Base-by-base conservation (phyloP, 2,797 vertebrate species). In the Anisognathus igniventris region DNA sequence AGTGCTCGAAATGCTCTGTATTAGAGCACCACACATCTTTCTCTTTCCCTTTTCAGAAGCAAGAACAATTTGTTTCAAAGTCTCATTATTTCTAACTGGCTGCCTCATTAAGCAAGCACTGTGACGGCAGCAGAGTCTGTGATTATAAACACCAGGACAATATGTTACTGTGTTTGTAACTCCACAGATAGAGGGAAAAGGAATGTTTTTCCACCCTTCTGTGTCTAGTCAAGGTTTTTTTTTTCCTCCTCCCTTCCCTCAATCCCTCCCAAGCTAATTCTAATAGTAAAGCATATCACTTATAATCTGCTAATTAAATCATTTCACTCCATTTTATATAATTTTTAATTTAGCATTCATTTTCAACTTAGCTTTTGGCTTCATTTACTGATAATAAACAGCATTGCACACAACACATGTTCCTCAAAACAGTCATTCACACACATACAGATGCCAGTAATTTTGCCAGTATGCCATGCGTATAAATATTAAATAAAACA, bases 321-420 rank as follows among this genome's bases (percentile, higher is more conserved):
- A 98, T 97, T 98, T 98, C 95, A 97, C 96, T 97, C 96, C 96
- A 90, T 97, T 98, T 98, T 97, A 97, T 98, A 97, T 98, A 98
- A 98, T 98, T 98, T 98, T 98, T 98, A 97, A 98, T 98, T 98
- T 98, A 97, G 97, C 97, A 98, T 98, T 98, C 98, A 98, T 98
- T 98, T 98, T 98, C 97, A 97, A 97, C 97, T 97, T 98, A 96
- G 97, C 97, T 98, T 97, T 98, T 98, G 98, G 97, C 97, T 98
- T 98, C 97, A 97, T 97, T 98, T 98, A 75, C 97, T 97, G 97
- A 98, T 98, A 98, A 98, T 98, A 98, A 98, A 98, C 97, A 98
- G 96, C 96, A 96, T 96, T 97, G 97, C 96, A 97, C 93, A 97
- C 96, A 98, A 97, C 97, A 97, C 97, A 98, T 97, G 97, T 96